Evolutionary conservation across 1,140 invertebrate species (phyloP), one percentile per base, ranked within the genome.

Genomic region (Branchinecta lindahli): DNA sequence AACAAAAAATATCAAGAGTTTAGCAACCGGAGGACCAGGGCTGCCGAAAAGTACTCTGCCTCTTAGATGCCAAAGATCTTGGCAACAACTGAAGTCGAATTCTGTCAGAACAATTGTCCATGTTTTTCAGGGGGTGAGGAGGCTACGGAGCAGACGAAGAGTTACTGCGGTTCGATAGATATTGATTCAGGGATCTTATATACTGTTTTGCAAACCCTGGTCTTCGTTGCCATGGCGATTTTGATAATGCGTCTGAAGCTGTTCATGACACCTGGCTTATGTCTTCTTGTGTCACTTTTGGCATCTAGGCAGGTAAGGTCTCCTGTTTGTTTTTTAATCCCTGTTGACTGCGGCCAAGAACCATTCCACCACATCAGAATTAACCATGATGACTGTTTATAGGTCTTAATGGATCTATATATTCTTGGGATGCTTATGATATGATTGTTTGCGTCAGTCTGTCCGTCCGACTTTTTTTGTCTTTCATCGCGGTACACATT

Each of bases 181-280:
- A 33, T 33, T 33, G 33, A 33, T 33, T 3, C 33, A 33, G 33
- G 33, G 33, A 33, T 33, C 33, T 33, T 33, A 33, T 33, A 33
- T 33, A 3, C 33, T 33, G 33, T 33, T 33, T 33, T 33, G 7
- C 88, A 90, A 76, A 78, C 85, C 72, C 76, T 81, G 44, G 85
- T 85, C 15, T 92, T 87, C 75, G 83, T 83, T 6, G 75, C 86
- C 0, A 89, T 92, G 87, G 89, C 90, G 33, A 74, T 82, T 12
- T 80, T 92, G 9, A 85, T 92, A 8, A 93, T 93, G 90, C 82
- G 91, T 75, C 76, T 94, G 52, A 93, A 93, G 77, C 75, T 93
- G 20, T 88, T 93, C 76, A 85, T 90, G 77, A 88, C 87, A 1
- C 90, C 90, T 8, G 89, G 92, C 74, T 77, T 92, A 70, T 91